Evolutionary conservation across 2,113 vertebrate species (phyloP).

Genomic region (Clarias magur): DNA sequence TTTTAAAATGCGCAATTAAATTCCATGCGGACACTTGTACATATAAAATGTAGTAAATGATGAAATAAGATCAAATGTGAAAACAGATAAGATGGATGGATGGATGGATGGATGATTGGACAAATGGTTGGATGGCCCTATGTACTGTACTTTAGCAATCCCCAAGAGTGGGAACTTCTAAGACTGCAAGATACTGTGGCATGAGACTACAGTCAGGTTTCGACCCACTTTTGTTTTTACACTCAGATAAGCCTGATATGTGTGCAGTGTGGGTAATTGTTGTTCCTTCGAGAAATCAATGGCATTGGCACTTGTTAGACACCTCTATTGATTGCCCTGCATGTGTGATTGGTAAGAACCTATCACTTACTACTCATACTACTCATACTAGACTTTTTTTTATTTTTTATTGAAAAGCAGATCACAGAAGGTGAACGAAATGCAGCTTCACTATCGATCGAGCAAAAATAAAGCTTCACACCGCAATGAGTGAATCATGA

Average conservation of each 20-base stretch:
- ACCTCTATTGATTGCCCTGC: constrained; percentile 2
- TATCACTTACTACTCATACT: constrained; percentile 15
- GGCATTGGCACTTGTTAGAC: constrained; percentile 10
- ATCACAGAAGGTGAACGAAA: constrained; percentile 32
- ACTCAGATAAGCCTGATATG: background rate
- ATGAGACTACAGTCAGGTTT: constrained; percentile 1
- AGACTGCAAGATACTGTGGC: background rate
- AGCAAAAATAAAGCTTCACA: constrained; percentile 33
- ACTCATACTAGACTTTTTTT: background rate
- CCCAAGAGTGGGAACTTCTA: background rate
- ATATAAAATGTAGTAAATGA: too few species aligned
- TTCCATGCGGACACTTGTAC: too few species aligned
- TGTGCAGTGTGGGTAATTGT: background rate
- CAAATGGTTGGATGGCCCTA: background rate
- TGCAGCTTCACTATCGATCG: constrained; percentile 32
- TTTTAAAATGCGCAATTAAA: too few species aligned
- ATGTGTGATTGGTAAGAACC: constrained; percentile 12
- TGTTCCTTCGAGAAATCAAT: constrained; percentile 9
- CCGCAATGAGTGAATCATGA: constrained; percentile 34
- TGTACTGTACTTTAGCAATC: background rate
- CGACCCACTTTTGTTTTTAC: background rate
- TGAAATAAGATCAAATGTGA: too few species aligned
- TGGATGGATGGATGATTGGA: background rate
- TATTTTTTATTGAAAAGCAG: constrained; percentile 32
- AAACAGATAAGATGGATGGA: background rate